A percentile compares a stretch with the other conserved stretches of the same genome.
Conservation (phyloP, 1,140 invertebrate species). For the Cataglyphis hispanica region DNA sequence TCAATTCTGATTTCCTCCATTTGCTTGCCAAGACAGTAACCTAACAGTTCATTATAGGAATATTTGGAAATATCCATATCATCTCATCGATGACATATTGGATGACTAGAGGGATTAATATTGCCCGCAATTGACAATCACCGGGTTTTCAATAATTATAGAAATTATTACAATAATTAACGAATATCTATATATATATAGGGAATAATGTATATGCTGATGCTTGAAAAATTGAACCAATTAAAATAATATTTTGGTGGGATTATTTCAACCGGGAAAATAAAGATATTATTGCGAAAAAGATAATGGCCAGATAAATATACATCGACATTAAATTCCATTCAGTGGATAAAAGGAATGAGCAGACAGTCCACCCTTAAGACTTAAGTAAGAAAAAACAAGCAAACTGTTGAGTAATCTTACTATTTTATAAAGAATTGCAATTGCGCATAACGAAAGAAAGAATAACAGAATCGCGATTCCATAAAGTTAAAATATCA, state of each 20-base stretch:
- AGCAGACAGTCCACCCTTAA: not conserved
- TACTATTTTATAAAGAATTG: constrained; percentile 9
- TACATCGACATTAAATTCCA: not conserved
- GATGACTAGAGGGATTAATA: constrained; percentile 34
- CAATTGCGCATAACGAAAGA: not conserved
- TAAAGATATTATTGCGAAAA: constrained; percentile 7
- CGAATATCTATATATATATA: not conserved
- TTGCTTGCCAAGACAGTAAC: constrained; percentile 20
- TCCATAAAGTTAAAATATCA: not conserved
- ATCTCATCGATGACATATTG: constrained; percentile 35
- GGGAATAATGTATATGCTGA: not conserved
- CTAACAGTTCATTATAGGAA: constrained; percentile 22
- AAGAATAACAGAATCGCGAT: not conserved
- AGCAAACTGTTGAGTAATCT: not conserved
- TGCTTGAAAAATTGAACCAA: not conserved
- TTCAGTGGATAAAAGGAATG: not conserved
- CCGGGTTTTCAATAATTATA: constrained; percentile 25
- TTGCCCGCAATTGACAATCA: constrained; percentile 33
- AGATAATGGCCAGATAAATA: not conserved
- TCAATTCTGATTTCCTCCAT: not conserved
- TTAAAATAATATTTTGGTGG: not conserved
- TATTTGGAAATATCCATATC: constrained; percentile 28
- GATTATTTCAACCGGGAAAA: not conserved
- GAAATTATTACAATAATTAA: constrained; percentile 25
- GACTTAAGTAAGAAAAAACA: not conserved